phyloP scores from a whole-genome alignment of 1,140 invertebrate species.

The Trachymyrmex septentrionalis region DNA sequence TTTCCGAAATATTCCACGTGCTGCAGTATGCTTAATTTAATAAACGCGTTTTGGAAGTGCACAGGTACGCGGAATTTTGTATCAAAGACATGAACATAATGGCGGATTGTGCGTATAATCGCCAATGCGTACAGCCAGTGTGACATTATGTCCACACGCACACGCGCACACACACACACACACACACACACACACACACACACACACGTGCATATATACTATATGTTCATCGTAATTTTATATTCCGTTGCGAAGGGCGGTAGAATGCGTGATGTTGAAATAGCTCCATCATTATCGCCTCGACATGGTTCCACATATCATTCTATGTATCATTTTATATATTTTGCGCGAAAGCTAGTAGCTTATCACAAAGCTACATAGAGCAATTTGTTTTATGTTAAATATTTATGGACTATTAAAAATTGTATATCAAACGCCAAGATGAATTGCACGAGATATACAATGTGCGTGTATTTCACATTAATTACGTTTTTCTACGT shows the following conservation, averaged over 20 bases:
- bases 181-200: too few relatives aligned
- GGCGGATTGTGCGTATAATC: constrained; percentile 61
- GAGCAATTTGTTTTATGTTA: constrained; percentile 40
- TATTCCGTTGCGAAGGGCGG: constrained; percentile 55
- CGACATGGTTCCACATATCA: constrained; percentile 51
- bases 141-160: not conserved
- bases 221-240: constrained; percentile 46
- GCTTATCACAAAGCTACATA: constrained; percentile 44
- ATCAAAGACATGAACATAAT: constrained; percentile 59
- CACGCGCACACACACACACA: too few relatives aligned
- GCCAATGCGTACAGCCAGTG: constrained; percentile 34
- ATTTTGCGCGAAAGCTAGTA: constrained; percentile 41
- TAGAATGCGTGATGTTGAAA: constrained; percentile 62
- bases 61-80: constrained; percentile 49
- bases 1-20: constrained; percentile 53
- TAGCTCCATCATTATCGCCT: constrained; percentile 56
- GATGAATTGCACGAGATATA: constrained; percentile 18
- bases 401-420: constrained; percentile 54
- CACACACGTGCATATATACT: not conserved
- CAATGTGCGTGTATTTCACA: not conserved
- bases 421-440: constrained; percentile 37
- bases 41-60: constrained; percentile 57
- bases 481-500: constrained; percentile 26
- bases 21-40: constrained; percentile 36
- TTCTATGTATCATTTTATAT: constrained; percentile 58